Evolutionary conservation across 2,797 vertebrate species (phyloP).

Genomic region (Ambastaia sidthimunki): DNA sequence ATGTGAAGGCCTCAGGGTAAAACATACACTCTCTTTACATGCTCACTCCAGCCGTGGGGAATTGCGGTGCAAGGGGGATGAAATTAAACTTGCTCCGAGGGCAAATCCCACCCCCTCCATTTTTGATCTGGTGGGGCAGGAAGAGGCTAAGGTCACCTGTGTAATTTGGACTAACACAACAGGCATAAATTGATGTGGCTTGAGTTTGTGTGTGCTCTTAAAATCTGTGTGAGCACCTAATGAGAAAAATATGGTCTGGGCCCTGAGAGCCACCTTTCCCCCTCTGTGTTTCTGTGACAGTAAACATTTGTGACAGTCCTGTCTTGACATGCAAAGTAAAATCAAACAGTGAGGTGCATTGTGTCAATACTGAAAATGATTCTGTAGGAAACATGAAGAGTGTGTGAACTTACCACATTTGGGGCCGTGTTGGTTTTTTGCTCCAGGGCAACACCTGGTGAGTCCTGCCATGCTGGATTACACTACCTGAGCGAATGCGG

Average conservation of each 20-base stretch:
- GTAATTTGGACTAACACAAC: conserved; percentile 63
- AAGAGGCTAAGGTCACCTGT: conserved; percentile 62
- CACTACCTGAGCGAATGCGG: conserved; percentile 47
- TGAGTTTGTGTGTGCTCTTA: conserved; percentile 46
- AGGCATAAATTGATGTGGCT: conserved; percentile 54
- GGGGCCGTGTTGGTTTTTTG: conserved; percentile 32
- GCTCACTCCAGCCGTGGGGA: conserved; percentile 50
- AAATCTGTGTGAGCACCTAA: conserved; percentile 57
- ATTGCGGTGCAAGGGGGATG: conserved; percentile 39
- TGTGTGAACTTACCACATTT: conserved; percentile 19
- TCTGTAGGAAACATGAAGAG: conserved; percentile 1
- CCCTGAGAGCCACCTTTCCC: conserved; percentile 41
- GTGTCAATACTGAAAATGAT: conserved; percentile 28
- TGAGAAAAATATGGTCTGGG: conserved; percentile 59
- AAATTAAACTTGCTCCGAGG: conserved; percentile 62
- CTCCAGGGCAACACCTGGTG: conserved; percentile 36
- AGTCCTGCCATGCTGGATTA: conserved; percentile 20
- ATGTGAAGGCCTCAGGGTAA: conserved; percentile 63
- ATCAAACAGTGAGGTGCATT: conserved; percentile 46
- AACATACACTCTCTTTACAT: conserved; percentile 59
- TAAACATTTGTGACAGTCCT: conserved; percentile 34
- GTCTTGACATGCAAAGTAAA: conserved; percentile 41
- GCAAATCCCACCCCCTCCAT: conserved; percentile 36
- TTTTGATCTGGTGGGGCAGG: conserved; percentile 58
- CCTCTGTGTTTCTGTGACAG: conserved; percentile 15